These are phyloP conservation scores for Polyploca ridens DNA, from an alignment of 2,888 invertebrate genomes.

Conservation along the genomic window DNA sequence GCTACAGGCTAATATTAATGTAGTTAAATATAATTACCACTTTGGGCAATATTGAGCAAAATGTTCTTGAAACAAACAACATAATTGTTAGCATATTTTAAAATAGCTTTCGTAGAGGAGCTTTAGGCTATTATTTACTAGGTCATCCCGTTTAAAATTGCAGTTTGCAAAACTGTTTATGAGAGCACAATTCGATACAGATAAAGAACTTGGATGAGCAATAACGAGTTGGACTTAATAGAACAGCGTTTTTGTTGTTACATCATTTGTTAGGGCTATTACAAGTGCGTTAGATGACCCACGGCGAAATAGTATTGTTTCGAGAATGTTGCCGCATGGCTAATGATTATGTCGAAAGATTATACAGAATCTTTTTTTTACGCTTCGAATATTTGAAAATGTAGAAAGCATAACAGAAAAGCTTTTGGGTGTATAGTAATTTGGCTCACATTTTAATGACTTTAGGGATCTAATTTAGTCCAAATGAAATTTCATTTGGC, in stretches of 20 bases:
- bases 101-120: background rate
- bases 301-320: slow-evolving; percentile 2
- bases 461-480: background rate
- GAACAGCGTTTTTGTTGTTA: slow-evolving; percentile 5
- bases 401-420: background rate
- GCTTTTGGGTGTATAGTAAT: background rate
- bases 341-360: background rate
- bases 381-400: background rate
- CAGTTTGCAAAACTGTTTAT: background rate
- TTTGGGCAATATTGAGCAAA: background rate
- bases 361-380: background rate
- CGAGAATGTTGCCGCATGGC: background rate
- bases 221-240: background rate
- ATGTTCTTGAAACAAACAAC: slow-evolving; percentile 1
- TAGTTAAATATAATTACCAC: background rate
- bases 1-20: slow-evolving; percentile 1
- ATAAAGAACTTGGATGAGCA: background rate
- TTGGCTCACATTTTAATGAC: background rate
- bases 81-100: slow-evolving; percentile 1
- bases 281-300: slow-evolving; percentile 1
- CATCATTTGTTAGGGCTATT: slow-evolving; percentile 5
- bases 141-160: background rate
- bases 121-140: background rate
- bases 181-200: background rate
- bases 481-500: background rate